Conservation (phyloP, 2,113 vertebrate genomes). For the Periophthalmodon schlosseri region DNA sequence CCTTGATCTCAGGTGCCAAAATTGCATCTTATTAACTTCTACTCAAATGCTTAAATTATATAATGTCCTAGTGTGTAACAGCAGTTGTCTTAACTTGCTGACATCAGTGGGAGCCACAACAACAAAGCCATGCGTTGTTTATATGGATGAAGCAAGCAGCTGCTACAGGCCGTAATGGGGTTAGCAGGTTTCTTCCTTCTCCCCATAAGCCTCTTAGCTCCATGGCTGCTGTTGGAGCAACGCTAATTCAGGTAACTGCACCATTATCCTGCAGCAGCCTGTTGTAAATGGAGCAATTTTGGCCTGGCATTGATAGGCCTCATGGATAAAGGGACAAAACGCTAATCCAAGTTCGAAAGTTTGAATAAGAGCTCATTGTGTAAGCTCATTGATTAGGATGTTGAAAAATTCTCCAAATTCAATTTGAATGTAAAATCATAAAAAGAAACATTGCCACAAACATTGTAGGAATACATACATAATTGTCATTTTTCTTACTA, state of each 20-base stretch:
- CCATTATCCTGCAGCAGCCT: slow-evolving; percentile 54
- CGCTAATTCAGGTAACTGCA: slow-evolving; percentile 49
- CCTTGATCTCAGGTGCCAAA: too few relatives aligned
- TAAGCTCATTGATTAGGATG: neutral
- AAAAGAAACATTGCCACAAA: too few relatives aligned
- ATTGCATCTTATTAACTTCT: neutral
- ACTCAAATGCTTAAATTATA: neutral
- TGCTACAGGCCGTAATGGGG: slow-evolving; percentile 52
- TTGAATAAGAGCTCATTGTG: neutral
- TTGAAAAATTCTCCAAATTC: neutral
- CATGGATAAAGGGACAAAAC: slow-evolving; percentile 16
- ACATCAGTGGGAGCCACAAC: slow-evolving; percentile 39
- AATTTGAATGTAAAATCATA: too few relatives aligned
- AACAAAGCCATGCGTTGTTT: slow-evolving; percentile 55
- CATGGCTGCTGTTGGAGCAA: slow-evolving; percentile 43
- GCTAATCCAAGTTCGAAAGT: neutral
- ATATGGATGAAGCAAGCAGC: slow-evolving; percentile 11
- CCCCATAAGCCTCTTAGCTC: slow-evolving; percentile 72
- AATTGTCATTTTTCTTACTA: too few relatives aligned
- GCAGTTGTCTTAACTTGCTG: neutral
- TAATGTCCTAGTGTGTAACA: neutral
- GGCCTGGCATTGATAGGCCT: neutral
- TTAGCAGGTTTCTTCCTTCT: slow-evolving; percentile 61
- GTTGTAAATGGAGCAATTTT: slow-evolving; percentile 32
- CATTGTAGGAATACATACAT: too few relatives aligned